Evolutionary conservation across 2,888 invertebrate species (phyloP), one percentile per base, ranked within the genome.

Genomic region (Anoplius nigerrimus): DNA sequence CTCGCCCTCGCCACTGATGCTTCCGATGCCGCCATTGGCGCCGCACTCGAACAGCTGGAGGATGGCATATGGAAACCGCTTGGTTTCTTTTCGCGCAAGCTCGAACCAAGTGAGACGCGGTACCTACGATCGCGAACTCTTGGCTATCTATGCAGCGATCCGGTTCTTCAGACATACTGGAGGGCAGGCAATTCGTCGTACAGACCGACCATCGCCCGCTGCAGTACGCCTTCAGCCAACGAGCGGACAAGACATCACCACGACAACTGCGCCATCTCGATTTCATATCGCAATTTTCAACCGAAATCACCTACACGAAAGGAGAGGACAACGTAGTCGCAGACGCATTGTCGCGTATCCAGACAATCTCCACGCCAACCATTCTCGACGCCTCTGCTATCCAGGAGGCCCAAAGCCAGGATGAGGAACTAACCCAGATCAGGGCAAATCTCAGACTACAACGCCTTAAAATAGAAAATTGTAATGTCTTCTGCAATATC

Each of bases 61-160:
- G 46, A 57, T 0, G 43, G 48, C 0, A 21, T 2, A 8, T 72
- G 66, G 62, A 60, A 72, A 62, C 68, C 72, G 1, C 22, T 75
- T 0, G 72, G 64, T 43, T 68, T 71, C 45, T 68, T 61, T 21
- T 57, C 68, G 1, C 51, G 51, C 21, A 55, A 56, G 16, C 15
- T 71, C 1, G 55, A 70, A 6, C 61, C 73, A 2, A 34, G 69
- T 1, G 68, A 82, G 53, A 24, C 5, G 16, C 72, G 69, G 78
- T 52, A 63, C 78, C 8, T 79, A 80, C 59, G 76, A 81, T 61
- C 56, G 77, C 11, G 76, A 73, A 63, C 18, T 71, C 8, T n/a
- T 43, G 0, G 71, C 67, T 1, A 62, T 71, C 0, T 74, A 64
- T 20, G 5, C n/a, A 0, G 21, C 46, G 6, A 53, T 73, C 6